phyloP scores from a whole-genome alignment of 2,888 invertebrate genomes.

The Drosophila ezoana region DNA sequence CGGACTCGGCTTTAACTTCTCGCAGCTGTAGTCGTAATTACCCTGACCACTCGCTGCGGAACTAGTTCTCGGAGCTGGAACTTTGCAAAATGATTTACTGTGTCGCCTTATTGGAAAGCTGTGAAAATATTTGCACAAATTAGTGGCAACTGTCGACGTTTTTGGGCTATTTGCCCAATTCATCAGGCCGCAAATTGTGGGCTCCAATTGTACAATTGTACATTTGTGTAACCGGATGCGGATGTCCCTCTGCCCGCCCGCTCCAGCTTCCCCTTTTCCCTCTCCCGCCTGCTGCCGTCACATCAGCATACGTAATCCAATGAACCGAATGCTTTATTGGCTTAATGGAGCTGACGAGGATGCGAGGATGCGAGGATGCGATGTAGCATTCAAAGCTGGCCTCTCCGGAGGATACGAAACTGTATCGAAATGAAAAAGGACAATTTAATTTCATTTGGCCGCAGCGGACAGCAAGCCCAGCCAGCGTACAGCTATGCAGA shows the following conservation, averaged over 20 bases:
- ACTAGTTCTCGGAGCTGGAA: constrained; percentile 35
- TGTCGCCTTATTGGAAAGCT: constrained; percentile 32
- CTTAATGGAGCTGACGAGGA: constrained; percentile 76
- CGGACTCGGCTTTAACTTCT: neutral
- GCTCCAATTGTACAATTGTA: constrained; percentile 15
- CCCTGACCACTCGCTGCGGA: constrained; percentile 37
- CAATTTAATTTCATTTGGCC: constrained; percentile 83
- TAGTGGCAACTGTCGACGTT: constrained; percentile 37
- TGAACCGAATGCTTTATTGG: constrained; percentile 81
- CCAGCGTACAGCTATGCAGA: constrained; percentile 23
- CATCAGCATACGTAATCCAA: constrained; percentile 79
- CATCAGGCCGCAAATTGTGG: constrained; percentile 71
- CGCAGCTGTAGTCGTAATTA: constrained; percentile 51
- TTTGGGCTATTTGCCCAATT: constrained; percentile 68
- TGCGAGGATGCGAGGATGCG: too few species aligned
- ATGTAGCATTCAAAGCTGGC: too few species aligned
- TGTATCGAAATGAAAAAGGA: constrained; percentile 81
- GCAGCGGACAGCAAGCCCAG: constrained; percentile 31
- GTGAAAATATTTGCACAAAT: constrained; percentile 57
- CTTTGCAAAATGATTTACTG: constrained; percentile 56
- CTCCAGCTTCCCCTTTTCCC: neutral
- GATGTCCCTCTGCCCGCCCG: neutral
- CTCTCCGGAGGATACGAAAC: constrained; percentile 67
- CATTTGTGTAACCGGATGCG: constrained; percentile 69
- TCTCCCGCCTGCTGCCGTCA: neutral